Percentiles rank a stretch among this genome's conserved stretches.
These are phyloP conservation scores for Cyanoderma ruficeps DNA, from an alignment of 2,113 vertebrate species.

Conservation along the genomic window DNA sequence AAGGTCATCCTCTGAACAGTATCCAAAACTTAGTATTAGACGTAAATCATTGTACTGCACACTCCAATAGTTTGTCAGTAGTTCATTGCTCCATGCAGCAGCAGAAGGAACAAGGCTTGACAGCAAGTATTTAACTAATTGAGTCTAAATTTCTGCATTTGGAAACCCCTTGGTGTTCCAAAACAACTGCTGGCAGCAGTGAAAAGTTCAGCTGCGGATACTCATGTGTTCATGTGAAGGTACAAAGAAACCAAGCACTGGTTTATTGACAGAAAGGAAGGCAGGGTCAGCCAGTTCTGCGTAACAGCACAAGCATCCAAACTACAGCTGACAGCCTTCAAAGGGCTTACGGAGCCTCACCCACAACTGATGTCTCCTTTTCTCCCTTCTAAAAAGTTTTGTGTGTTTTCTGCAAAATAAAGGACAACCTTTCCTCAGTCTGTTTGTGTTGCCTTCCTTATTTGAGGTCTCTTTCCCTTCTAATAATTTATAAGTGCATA, in stretches of 20 bases:
- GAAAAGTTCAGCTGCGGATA: neutral
- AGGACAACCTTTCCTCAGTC: neutral
- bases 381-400: neutral
- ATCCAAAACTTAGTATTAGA: constrained; percentile 30
- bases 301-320: neutral
- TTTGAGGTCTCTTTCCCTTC: neutral
- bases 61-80: constrained; percentile 9
- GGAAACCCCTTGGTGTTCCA: neutral
- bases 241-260: neutral
- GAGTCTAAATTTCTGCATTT: neutral
- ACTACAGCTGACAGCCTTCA: neutral
- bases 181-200: neutral
- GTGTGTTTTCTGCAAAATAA: neutral
- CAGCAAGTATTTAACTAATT: constrained; percentile 29
- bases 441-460: neutral
- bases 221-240: neutral
- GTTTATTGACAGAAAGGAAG: neutral
- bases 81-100: neutral
- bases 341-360: neutral
- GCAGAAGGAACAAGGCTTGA: neutral
- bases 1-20: constrained; percentile 56
- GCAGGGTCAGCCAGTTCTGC: neutral
- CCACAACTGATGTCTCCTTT: neutral
- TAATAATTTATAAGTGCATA: neutral
- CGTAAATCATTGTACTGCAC: constrained; percentile 1